Conservation (phyloP, 2,888 invertebrate genomes). For the Polia nebulosa region DNA sequence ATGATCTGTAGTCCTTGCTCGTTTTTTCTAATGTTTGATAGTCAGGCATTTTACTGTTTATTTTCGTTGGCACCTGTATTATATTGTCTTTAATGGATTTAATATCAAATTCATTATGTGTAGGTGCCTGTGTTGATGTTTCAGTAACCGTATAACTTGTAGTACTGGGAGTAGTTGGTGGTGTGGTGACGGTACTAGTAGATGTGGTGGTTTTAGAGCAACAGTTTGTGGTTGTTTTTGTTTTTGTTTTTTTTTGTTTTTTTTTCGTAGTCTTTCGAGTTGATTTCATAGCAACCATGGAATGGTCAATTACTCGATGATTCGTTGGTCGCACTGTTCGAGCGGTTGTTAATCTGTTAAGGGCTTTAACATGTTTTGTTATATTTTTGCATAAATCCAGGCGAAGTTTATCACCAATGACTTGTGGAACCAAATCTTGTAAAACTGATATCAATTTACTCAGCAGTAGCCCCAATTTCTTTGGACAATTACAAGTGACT, state of each 20-base stretch:
- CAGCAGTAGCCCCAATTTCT: constrained; percentile 68
- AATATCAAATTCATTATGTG: neutral
- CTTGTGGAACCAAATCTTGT: constrained; percentile 70
- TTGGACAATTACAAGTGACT: constrained; percentile 74
- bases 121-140: neutral
- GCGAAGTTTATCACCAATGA: constrained; percentile 13
- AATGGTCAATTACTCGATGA: neutral
- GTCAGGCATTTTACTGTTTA: neutral
- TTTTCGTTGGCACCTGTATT: neutral
- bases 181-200: neutral
- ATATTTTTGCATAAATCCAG: neutral
- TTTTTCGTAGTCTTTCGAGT: neutral
- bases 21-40: constrained; percentile 4
- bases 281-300: neutral
- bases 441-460: constrained; percentile 72
- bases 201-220: constrained; percentile 2
- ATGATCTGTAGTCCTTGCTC: constrained; percentile 6
- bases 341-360: neutral
- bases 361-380: neutral
- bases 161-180: neutral
- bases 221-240: neutral
- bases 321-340: neutral
- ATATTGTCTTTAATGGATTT: neutral
- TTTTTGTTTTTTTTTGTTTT: neutral
- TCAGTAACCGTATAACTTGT: neutral